Conservation (phyloP, 2,888 invertebrate genomes). For the Listrodromus nycthemerus region DNA sequence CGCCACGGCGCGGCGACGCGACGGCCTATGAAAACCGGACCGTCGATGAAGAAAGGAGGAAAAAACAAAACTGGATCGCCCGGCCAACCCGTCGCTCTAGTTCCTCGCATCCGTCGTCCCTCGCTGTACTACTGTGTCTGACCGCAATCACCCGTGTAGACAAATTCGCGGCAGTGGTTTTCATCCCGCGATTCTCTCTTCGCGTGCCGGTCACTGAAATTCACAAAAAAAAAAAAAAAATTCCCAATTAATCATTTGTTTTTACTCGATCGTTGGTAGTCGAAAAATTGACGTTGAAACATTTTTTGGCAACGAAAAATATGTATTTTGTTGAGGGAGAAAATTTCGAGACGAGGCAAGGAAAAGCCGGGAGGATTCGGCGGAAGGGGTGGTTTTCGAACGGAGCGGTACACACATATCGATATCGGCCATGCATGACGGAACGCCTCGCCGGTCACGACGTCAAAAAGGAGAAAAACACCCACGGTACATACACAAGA, state of each 20-base stretch:
- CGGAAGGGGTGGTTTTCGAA: constrained; percentile 74
- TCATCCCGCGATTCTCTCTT: constrained; percentile 68
- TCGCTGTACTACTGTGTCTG: constrained; percentile 71
- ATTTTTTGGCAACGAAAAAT: neutral
- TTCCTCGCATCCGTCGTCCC: constrained; percentile 50
- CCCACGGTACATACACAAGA: constrained; percentile 55
- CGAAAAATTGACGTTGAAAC: neutral
- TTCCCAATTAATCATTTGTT: neutral
- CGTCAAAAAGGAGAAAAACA: constrained; percentile 80
- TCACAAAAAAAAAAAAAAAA: neutral
- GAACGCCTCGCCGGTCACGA: constrained; percentile 83
- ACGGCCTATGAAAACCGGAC: constrained; percentile 74
- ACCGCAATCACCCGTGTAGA: constrained; percentile 84
- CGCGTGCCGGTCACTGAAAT: neutral
- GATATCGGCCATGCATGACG: constrained; percentile 83
- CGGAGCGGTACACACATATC: constrained; percentile 80
- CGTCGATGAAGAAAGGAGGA: neutral
- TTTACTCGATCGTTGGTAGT: neutral
- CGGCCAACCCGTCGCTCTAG: constrained; percentile 70
- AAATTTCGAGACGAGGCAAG: neutral
- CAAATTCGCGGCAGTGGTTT: constrained; percentile 82
- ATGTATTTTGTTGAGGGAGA: neutral
- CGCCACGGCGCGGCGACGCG: constrained; percentile 20
- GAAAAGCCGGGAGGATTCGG: constrained; percentile 24
- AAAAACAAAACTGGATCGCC: constrained; percentile 76